Percentiles rank a stretch among this genome's conserved stretches.
These are phyloP conservation scores for Halocynthia roretzi DNA, from an alignment of 23 tunicate genomes.

Conservation along the genomic window DNA sequence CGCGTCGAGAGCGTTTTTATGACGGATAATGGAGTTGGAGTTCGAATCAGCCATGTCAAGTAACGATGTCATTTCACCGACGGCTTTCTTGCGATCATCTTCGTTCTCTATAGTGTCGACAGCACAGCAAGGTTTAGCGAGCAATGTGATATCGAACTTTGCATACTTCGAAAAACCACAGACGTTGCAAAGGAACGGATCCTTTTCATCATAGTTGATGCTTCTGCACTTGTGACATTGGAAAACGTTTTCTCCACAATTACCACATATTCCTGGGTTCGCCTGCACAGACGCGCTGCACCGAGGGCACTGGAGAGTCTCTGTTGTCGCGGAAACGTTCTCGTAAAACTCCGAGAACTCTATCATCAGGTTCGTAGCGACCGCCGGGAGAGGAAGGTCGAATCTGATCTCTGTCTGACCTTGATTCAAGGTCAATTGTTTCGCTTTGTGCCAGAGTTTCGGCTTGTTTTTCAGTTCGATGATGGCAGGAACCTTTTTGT, in stretches of 20 bases:
- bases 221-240: constrained; percentile 98
- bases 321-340: constrained; percentile 73
- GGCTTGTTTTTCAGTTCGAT: constrained; percentile 93
- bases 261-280: constrained; percentile 96
- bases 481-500: constrained; percentile 83
- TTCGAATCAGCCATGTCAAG: constrained; percentile 83
- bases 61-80: constrained; percentile 44
- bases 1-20: constrained; percentile 66
- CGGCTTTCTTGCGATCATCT: constrained; percentile 89
- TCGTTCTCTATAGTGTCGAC: constrained; percentile 91
- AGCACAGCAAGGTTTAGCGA: constrained; percentile 80
- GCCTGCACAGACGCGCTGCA: constrained; percentile 97
- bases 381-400: constrained; percentile 84
- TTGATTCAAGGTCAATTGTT: constrained; percentile 50
- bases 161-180: constrained; percentile 97
- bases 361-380: constrained; percentile 86
- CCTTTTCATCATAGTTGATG: constrained; percentile 97
- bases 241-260: constrained; percentile 99
- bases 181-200: constrained; percentile 91
- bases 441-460: constrained; percentile 87
- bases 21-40: constrained; percentile 60
- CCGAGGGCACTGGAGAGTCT: constrained; percentile 93
- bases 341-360: constrained; percentile 89
- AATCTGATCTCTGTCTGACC: constrained; percentile 85
- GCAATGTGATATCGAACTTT: constrained; percentile 76